phyloP scores from a whole-genome alignment of 2,888 invertebrate genomes.

The Papilio elwesi region DNA sequence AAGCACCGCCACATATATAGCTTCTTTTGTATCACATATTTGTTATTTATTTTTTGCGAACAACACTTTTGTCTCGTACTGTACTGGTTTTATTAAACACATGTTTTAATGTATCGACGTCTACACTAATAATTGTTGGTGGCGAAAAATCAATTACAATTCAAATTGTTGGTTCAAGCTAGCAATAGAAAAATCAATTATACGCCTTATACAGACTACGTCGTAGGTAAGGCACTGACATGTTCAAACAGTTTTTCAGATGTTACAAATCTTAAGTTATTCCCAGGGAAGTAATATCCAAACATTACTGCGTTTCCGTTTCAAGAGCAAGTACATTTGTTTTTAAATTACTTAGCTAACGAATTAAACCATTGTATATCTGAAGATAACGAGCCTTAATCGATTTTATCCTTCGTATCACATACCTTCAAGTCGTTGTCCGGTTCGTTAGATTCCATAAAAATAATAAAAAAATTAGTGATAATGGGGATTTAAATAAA shows the following conservation, averaged over 20 bases:
- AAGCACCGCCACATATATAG: too few relatives aligned
- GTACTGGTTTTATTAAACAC: not conserved
- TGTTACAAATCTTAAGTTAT: not conserved
- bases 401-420: too few relatives aligned
- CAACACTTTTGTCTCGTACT: not conserved
- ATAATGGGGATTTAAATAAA: too few relatives aligned
- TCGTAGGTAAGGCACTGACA: constrained; percentile 36
- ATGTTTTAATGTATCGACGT: constrained; percentile 2
- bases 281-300: constrained; percentile 18
- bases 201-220: constrained; percentile 53
- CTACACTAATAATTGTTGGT: constrained; percentile 36
- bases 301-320: not conserved
- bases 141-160: constrained; percentile 42
- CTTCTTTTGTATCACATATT: not conserved
- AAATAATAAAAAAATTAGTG: too few relatives aligned
- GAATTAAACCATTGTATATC: too few relatives aligned
- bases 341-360: too few relatives aligned
- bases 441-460: too few relatives aligned
- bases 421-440: too few relatives aligned
- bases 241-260: not conserved
- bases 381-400: too few relatives aligned
- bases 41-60: not conserved
- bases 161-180: constrained; percentile 40
- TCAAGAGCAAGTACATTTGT: too few relatives aligned
- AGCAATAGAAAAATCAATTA: constrained; percentile 40